A percentile compares a stretch with the other conserved stretches of the same genome.
Conservation (phyloP, 92 coral and sea anemone genomes). For the Micromussa lordhowensis region DNA sequence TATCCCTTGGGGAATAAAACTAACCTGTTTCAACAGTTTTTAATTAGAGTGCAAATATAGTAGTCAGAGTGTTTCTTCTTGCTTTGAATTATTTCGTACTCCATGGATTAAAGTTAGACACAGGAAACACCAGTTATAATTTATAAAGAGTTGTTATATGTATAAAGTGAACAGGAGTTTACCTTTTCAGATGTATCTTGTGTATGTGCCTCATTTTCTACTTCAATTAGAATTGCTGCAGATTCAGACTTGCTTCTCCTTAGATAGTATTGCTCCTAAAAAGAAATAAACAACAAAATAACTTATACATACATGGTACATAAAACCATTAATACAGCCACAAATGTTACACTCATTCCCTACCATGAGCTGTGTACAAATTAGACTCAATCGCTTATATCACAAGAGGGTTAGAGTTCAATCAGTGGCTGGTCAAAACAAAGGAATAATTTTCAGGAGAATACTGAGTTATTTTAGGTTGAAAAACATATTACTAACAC, state of each 20-base stretch:
- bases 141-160: background rate
- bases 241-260: conserved; percentile 63
- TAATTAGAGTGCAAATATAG: no score
- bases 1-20: no score
- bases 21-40: no score
- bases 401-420: no score
- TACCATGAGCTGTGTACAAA: no score
- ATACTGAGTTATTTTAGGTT: no score
- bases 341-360: no score
- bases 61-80: no score
- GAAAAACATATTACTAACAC: no score
- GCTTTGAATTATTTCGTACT: background rate
- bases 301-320: background rate
- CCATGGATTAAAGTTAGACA: background rate
- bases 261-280: conserved; percentile 72
- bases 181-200: conserved; percentile 29
- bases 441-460: no score
- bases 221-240: conserved; percentile 56
- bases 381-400: no score
- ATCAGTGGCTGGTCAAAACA: no score
- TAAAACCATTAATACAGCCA: background rate
- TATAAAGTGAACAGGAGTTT: background rate
- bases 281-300: background rate
- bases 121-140: background rate
- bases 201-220: conserved; percentile 12